Percentiles rank a stretch among this genome's conserved stretches.
Conservation (phyloP, 2,888 invertebrate genomes). For the Furcula furcula region DNA sequence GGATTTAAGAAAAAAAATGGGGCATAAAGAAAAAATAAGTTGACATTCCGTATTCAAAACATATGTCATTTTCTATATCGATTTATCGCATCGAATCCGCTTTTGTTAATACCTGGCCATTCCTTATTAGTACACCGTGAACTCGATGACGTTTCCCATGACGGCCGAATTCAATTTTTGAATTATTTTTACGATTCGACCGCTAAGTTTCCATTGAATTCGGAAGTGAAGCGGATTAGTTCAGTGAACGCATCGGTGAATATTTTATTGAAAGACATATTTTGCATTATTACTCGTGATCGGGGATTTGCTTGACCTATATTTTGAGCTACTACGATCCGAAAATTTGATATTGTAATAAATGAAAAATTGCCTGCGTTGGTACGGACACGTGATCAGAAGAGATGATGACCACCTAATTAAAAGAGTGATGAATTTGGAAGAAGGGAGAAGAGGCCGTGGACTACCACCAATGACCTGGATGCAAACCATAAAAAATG, state of each 20-base stretch:
- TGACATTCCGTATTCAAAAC: slow-evolving; percentile 76
- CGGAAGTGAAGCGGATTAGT: slow-evolving; percentile 71
- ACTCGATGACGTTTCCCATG: slow-evolving; percentile 75
- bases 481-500: too few species aligned
- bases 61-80: slow-evolving; percentile 74
- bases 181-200: slow-evolving; percentile 62
- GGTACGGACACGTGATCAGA: too few species aligned
- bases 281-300: slow-evolving; percentile 12
- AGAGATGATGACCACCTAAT: too few species aligned
- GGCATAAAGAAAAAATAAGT: slow-evolving; percentile 46
- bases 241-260: slow-evolving; percentile 52
- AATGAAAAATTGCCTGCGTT: too few species aligned
- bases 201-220: slow-evolving; percentile 50
- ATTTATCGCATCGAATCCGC: slow-evolving; percentile 63
- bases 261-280: slow-evolving; percentile 39
- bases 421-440: too few species aligned
- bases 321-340: too few species aligned
- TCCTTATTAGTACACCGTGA: slow-evolving; percentile 73
- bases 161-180: slow-evolving; percentile 65
- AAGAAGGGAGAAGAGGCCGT: too few species aligned
- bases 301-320: slow-evolving; percentile 17
- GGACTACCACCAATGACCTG: too few species aligned
- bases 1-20: slow-evolving; percentile 43
- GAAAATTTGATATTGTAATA: too few species aligned
- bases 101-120: slow-evolving; percentile 41